These are phyloP conservation scores for Tympanoctomys barrerae DNA, from an alignment of 2,797 vertebrate species.

Conservation along the genomic window DNA sequence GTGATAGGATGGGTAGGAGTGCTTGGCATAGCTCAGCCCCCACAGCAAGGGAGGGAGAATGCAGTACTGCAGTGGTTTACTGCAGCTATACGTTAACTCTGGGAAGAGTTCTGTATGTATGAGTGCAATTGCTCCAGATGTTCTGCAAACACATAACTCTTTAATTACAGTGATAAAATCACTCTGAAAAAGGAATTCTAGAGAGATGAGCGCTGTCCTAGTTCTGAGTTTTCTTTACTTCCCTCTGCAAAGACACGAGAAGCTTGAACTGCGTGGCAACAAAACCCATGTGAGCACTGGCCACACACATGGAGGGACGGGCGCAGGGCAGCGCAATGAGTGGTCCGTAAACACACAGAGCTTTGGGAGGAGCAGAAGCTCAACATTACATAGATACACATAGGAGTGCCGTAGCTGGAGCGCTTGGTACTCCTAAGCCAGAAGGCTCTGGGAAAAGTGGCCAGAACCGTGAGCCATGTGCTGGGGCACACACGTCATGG, in stretches of 20 bases:
- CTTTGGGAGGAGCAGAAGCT: not conserved
- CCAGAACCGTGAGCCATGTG: not conserved
- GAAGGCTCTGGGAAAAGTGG: not conserved
- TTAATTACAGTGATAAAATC: conserved; percentile 68
- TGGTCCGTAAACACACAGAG: not conserved
- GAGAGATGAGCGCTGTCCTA: not conserved
- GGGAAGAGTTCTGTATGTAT: conserved; percentile 14
- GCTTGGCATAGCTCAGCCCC: not conserved
- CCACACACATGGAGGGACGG: not conserved
- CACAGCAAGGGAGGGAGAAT: not conserved
- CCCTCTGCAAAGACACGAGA: not conserved
- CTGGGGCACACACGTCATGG: not conserved
- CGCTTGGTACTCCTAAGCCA: not conserved
- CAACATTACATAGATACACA: not conserved
- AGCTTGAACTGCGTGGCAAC: not conserved
- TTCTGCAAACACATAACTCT: conserved; percentile 60
- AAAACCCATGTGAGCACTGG: not conserved
- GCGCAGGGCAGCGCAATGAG: not conserved
- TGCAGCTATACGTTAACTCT: conserved; percentile 27
- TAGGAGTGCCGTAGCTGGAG: not conserved
- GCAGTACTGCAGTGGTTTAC: conserved; percentile 14
- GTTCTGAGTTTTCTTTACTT: conserved; percentile 37
- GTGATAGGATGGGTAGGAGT: not conserved
- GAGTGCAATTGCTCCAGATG: conserved; percentile 69
- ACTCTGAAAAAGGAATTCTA: conserved; percentile 29